These are phyloP conservation scores for Melanotaenia parkinsoni DNA, from an alignment of 2,797 vertebrate genomes.

Conservation along the genomic window DNA sequence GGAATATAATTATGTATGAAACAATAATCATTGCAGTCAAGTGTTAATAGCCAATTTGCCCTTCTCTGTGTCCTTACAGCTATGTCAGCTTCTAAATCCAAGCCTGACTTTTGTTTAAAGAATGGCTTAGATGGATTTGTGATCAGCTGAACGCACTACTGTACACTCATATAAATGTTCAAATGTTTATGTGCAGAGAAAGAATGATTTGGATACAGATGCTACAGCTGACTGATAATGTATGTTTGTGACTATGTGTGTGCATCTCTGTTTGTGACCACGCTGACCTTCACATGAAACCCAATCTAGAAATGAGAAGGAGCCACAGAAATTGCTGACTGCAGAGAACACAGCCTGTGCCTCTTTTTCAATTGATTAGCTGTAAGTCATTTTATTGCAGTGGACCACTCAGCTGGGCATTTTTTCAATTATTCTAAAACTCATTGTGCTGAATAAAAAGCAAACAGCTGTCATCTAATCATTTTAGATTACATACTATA, in stretches of 20 bases:
- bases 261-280: slow-evolving; percentile 54
- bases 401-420: slow-evolving; percentile 58
- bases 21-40: slow-evolving; percentile 13
- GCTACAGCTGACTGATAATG: slow-evolving; percentile 21
- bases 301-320: slow-evolving; percentile 76
- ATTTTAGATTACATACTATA: slow-evolving; percentile 54
- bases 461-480: slow-evolving; percentile 69
- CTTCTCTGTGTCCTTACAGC: slow-evolving; percentile 29
- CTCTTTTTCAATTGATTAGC: slow-evolving; percentile 75
- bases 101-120: neutral
- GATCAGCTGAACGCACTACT: slow-evolving; percentile 16
- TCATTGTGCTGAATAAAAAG: slow-evolving; percentile 57
- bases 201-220: slow-evolving; percentile 32
- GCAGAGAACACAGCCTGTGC: slow-evolving; percentile 43
- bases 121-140: slow-evolving; percentile 4
- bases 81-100: neutral
- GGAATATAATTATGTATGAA: slow-evolving; percentile 16
- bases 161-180: slow-evolving; percentile 7
- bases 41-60: slow-evolving; percentile 14
- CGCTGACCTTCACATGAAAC: slow-evolving; percentile 79
- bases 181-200: slow-evolving; percentile 9
- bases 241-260: slow-evolving; percentile 30
- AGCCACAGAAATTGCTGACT: slow-evolving; percentile 75
- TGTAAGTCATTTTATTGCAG: slow-evolving; percentile 73
- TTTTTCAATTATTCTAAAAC: slow-evolving; percentile 69